These are phyloP conservation scores for Arrhopalites spinosus DNA, from an alignment of 2,888 invertebrate genomes.

Conservation along the genomic window DNA sequence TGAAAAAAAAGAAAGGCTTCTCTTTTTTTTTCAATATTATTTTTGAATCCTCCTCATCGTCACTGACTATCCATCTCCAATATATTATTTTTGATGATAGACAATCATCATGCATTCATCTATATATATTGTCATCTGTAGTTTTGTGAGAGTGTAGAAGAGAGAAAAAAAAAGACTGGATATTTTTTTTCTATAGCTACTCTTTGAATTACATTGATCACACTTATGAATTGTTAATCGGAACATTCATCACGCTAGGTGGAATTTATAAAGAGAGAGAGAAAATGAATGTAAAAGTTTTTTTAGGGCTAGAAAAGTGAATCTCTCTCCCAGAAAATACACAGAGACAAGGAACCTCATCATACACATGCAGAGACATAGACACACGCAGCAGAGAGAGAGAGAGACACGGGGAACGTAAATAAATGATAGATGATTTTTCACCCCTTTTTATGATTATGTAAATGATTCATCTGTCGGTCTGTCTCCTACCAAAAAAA, in stretches of 20 bases:
- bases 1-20: neutral
- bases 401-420: conserved; percentile 32
- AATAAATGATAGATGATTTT: conserved; percentile 49
- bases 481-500: conserved; percentile 6
- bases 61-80: neutral
- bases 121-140: too few species aligned
- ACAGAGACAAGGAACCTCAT: neutral
- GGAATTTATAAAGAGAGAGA: conserved; percentile 31
- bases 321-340: conserved; percentile 39
- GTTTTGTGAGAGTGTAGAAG: neutral
- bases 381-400: neutral
- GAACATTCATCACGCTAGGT: conserved; percentile 37
- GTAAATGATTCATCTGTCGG: conserved; percentile 46
- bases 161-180: neutral
- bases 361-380: neutral
- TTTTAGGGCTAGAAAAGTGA: conserved; percentile 44
- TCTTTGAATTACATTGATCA: conserved; percentile 36
- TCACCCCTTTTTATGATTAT: conserved; percentile 48
- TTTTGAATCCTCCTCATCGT: neutral
- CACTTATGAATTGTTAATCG: conserved; percentile 37
- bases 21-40: neutral
- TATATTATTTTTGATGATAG: neutral
- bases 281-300: conserved; percentile 26
- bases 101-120: too few species aligned
- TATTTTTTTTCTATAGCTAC: neutral